These are phyloP conservation scores for Nothobranchius furzeri DNA, from an alignment of 2,113 vertebrate species.

Conservation along the genomic window DNA sequence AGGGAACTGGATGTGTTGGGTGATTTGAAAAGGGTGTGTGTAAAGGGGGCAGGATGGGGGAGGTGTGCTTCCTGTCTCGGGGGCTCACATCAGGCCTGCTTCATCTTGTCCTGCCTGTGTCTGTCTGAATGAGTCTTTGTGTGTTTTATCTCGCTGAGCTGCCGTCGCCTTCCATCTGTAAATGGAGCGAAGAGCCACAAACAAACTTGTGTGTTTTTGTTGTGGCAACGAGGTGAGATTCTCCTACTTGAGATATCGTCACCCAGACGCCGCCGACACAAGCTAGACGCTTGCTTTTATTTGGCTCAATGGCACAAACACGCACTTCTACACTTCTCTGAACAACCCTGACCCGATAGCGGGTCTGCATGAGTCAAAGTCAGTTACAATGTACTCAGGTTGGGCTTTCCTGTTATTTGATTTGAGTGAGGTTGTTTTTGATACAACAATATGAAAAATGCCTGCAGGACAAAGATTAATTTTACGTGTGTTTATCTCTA, in stretches of 20 bases:
- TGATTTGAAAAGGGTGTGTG: constrained; percentile 24
- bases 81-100: constrained; percentile 38
- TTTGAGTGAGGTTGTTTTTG: neutral
- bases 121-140: constrained; percentile 14
- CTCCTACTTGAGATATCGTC: constrained; percentile 29
- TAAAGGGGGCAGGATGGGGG: neutral
- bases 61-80: constrained; percentile 48
- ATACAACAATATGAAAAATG: too few relatives aligned
- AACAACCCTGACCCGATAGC: neutral
- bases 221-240: constrained; percentile 46
- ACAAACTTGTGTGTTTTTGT: constrained; percentile 30
- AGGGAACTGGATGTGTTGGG: constrained; percentile 45
- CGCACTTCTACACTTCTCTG: neutral
- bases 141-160: constrained; percentile 17
- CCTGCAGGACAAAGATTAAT: too few relatives aligned
- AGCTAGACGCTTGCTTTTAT: neutral
- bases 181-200: constrained; percentile 35
- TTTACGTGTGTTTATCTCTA: too few relatives aligned
- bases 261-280: neutral
- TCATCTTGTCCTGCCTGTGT: constrained; percentile 25
- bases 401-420: neutral
- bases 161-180: constrained; percentile 14
- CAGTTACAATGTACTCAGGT: too few relatives aligned
- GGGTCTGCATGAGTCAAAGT: too few relatives aligned
- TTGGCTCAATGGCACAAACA: neutral